Conservation (phyloP, 2,113 vertebrate species). For the Microtus ochrogaster region DNA sequence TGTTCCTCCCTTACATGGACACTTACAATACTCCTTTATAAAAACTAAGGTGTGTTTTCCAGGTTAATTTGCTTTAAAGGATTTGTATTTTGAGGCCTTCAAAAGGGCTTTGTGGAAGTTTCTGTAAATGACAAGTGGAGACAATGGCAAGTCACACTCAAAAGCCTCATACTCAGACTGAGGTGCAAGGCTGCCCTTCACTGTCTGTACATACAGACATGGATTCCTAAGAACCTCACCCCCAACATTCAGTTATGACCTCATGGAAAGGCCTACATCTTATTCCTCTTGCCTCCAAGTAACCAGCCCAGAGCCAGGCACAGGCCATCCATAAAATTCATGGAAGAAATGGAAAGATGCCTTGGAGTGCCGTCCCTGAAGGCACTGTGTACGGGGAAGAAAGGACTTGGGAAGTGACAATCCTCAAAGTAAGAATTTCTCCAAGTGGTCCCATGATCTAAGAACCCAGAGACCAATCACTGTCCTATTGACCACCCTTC, state of each 20-base stretch:
- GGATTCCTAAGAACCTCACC: background rate
- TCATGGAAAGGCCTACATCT: background rate
- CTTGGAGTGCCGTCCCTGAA: background rate
- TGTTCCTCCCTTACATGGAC: background rate
- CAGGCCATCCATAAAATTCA: rapidly evolving
- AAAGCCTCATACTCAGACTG: background rate
- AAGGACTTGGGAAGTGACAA: background rate
- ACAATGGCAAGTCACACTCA: background rate
- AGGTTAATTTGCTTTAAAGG: background rate
- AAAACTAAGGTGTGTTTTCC: background rate
- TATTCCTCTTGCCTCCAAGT: background rate
- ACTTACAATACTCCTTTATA: background rate
- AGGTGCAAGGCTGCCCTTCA: background rate
- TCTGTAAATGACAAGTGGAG: background rate
- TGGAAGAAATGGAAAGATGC: background rate
- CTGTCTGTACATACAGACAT: rapidly evolving
- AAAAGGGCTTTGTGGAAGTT: background rate
- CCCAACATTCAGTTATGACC: background rate
- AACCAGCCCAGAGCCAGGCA: background rate
- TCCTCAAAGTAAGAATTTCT: background rate
- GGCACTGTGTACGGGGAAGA: background rate
- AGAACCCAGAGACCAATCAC: background rate
- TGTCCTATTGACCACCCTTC: background rate
- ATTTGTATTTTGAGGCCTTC: background rate
- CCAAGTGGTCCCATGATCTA: background rate